A percentile compares a stretch with the other conserved stretches of the same genome.
These are phyloP conservation scores for Drosophila lowei DNA, from an alignment of 1,140 invertebrate species.

Conservation along the genomic window DNA sequence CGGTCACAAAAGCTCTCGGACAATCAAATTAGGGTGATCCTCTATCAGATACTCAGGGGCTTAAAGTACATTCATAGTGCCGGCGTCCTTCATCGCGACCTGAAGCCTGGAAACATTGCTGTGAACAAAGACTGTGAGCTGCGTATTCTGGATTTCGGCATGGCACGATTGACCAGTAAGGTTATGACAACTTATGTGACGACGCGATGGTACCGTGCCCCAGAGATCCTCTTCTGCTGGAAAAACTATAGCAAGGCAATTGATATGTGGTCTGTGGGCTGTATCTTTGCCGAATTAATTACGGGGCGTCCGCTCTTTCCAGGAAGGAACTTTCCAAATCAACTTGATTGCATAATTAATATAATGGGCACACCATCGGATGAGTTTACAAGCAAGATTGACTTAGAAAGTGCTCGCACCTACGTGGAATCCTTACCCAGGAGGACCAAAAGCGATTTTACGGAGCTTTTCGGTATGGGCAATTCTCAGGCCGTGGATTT, in stretches of 20 bases:
- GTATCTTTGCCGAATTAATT: constrained; percentile 98
- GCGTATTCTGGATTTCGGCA: constrained; percentile 98
- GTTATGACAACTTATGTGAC: constrained; percentile 99
- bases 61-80: constrained; percentile 99
- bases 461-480: constrained; percentile 93
- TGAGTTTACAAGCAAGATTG: constrained; percentile 96
- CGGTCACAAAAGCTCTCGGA: constrained; percentile 97
- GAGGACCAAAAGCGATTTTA: constrained; percentile 91
- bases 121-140: constrained; percentile 99
- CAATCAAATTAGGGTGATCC: constrained; percentile 98
- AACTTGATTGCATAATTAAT: constrained; percentile 96
- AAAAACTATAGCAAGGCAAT: constrained; percentile 99
- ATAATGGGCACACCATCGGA: constrained; percentile 94
- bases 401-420: constrained; percentile 94
- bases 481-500: constrained; percentile 97
- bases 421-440: constrained; percentile 93
- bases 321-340: constrained; percentile 98
- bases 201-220: constrained; percentile 97
- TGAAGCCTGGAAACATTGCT: constrained; percentile 99
- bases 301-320: constrained; percentile 96
- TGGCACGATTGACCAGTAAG: constrained; percentile 96
- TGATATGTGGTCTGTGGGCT: constrained; percentile 99
- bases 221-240: constrained; percentile 99
- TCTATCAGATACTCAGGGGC: constrained; percentile 98
- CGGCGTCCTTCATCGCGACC: constrained; percentile 98